Conservation (phyloP, 1,140 invertebrate species). For the Hyphantria cunea region DNA sequence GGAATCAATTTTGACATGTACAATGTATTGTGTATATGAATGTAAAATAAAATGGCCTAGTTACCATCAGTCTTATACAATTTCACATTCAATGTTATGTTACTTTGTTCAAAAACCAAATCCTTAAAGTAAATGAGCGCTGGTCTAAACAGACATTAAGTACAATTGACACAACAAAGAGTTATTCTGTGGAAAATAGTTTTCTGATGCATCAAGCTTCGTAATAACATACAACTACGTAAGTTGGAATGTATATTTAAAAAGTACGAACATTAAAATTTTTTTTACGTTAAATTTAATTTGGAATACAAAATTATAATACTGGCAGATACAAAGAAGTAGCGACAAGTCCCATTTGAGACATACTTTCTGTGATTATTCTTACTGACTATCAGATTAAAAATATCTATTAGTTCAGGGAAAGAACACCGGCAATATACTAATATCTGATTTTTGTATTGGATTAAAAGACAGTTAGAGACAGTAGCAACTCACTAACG, state of each 20-base stretch:
- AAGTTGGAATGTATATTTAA: slow-evolving; percentile 16
- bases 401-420: no score
- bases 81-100: slow-evolving; percentile 38
- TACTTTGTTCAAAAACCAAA: slow-evolving; percentile 40
- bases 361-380: no score
- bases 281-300: no score
- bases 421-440: no score
- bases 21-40: slow-evolving; percentile 9
- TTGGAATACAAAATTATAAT: neutral
- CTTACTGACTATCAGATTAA: no score
- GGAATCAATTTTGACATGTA: slow-evolving; percentile 7
- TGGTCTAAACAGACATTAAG: slow-evolving; percentile 42
- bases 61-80: slow-evolving; percentile 50
- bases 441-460: no score
- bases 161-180: slow-evolving; percentile 41
- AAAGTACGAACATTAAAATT: no score
- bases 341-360: no score
- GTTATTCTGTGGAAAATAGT: slow-evolving; percentile 14
- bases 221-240: slow-evolving; percentile 2
- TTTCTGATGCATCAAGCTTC: slow-evolving; percentile 2
- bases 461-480: no score
- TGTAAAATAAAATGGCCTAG: slow-evolving; percentile 21
- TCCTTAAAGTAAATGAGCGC: slow-evolving; percentile 35
- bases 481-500: no score
- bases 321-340: no score